Percentiles rank a stretch among this genome's conserved stretches.
Conservation (phyloP, 2,888 invertebrate species). For the Tinea trinotella region DNA sequence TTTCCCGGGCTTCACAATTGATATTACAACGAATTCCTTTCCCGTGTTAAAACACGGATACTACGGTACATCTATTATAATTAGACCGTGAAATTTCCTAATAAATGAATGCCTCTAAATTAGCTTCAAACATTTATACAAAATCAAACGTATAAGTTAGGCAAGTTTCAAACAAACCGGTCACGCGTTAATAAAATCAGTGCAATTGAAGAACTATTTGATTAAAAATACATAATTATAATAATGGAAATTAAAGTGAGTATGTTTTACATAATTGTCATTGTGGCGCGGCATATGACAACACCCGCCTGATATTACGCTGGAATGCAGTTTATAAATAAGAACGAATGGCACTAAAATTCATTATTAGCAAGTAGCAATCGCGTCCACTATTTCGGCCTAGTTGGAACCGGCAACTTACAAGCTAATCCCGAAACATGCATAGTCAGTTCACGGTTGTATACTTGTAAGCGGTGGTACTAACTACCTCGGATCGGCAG, state of each 20-base stretch:
- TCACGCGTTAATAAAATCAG: background rate
- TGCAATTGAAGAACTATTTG: background rate
- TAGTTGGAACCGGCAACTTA: no score
- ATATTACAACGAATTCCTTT: background rate
- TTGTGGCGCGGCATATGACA: no score
- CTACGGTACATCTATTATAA: background rate
- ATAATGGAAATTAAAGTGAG: constrained; percentile 4
- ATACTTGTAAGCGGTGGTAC: no score
- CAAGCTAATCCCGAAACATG: no score
- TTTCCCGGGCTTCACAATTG: background rate
- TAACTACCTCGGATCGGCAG: no score
- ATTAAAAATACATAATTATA: background rate
- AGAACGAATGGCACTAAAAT: no score
- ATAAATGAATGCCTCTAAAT: background rate
- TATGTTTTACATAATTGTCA: background rate
- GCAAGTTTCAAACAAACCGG: background rate
- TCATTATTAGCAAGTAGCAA: no score
- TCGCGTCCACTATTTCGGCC: no score
- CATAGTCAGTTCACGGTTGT: no score
- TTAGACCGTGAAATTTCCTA: background rate
- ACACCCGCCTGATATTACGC: no score
- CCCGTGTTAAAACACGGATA: background rate
- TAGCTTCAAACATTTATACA: background rate
- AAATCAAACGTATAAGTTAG: background rate
- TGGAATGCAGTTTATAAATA: no score